Evolutionary conservation across 2,888 invertebrate genomes (phyloP), one percentile per base, ranked within the genome.

Genomic region (Cerceris ruficornis): DNA sequence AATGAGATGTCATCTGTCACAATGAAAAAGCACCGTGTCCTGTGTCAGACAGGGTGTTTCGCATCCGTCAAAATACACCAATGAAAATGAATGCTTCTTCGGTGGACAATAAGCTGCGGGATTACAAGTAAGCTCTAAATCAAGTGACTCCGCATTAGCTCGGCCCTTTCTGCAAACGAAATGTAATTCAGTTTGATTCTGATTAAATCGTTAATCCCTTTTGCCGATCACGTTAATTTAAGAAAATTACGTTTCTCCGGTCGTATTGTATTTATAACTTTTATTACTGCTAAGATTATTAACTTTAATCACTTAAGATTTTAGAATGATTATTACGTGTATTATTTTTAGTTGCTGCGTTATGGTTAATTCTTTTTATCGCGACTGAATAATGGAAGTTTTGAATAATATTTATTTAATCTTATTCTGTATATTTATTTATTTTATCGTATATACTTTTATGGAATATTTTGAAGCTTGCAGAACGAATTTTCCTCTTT

Each of bases 1-100:
- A 84, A 83, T 81, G 82, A 83, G 81, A 81, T 70, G 84, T 70
- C 72, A 73, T 83, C 77, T 62, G 82, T 81, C 82, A 75, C 72
- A 81, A 81, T 77, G 77, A 75, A 77, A 75, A 83, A 77, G 69
- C 64, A 62, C 50, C 80, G 64, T 68, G 76, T 78, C 73, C 70
- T 70, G 66, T 59, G 64, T 65, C 76, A 43, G 73, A 69, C 61
- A 68, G 70, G 68, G 75, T 79, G 75, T 80, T 64, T 74, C 83
- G 59, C 74, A 77, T 77, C 69, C 80, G 77, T 82, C 83, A 83
- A 83, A 81, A 73, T 67, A 71, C 69, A 46, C 17, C 72, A 59
- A 77, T 83, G 72, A 59, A 81, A 83, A 83, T 73, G 62, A 77
- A 82, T 83, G 75, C 52, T 69, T 55, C 61, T 43, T 43, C 55